Base-by-base conservation (phyloP, 2,797 vertebrate genomes). In the Centroberyx gerrardi region DNA sequence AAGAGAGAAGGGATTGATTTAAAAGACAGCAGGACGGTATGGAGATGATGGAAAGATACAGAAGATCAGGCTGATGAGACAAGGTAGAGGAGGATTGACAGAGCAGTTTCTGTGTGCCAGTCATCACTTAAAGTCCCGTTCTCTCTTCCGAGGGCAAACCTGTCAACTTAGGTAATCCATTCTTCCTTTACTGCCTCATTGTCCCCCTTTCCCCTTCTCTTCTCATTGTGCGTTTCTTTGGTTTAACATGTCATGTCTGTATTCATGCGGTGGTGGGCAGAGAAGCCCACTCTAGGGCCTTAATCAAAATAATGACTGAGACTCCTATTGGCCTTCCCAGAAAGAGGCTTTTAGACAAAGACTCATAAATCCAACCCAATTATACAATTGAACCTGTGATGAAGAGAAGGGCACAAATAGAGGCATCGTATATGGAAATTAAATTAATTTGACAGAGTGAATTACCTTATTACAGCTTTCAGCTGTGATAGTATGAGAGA, bases 231-330 rank as follows among this genome's bases (percentile, higher is more conserved):
- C 65, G 40, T 13, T 29, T 64, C 46, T 78, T 55, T 70, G 33
- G 64, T 80, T 69, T 84, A 62, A 55, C 54, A 61, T 72, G 49
- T 80, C 59, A 31, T 64, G 71, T 88, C 82, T 77, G 68, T 72
- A 79, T 86, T 88, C 76, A 80, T 62, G n/a, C 73, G 63, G 70
- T 61, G 62, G 74, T 74, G 68, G 80, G 63, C 76, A 55, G 64
- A 88, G 62, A 77, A 76, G 52, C 83, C 53, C n/a, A 42, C 78
- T 70, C 60, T 5, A 4, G 44, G 36, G 22, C 79, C 80, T 89
- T 86, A 90, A 93, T 92, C 89, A 90, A 87, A 90, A 85, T 89
- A 90, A 90, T 88, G 90, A 86, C 73, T 52, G 44, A 74, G 60
- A 56, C 44, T 86, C 55, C 69, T 38, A 80, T 85, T 80, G 68